phyloP scores from a whole-genome alignment of 1,140 invertebrate species.

The Tetramorium alpestre region DNA sequence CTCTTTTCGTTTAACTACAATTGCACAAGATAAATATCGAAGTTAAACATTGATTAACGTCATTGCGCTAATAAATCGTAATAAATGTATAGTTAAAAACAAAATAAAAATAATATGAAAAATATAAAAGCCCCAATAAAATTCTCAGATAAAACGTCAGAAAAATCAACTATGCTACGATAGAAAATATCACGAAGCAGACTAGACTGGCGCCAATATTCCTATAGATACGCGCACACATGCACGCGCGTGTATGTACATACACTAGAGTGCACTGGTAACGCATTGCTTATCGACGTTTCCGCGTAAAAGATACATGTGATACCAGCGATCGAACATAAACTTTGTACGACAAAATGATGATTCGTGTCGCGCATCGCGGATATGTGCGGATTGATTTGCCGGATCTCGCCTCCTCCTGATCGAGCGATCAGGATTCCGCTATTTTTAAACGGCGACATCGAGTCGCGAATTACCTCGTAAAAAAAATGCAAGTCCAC shows the following conservation, averaged over 20 bases:
- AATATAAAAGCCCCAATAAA: constrained; percentile 8
- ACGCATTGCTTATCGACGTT: constrained; percentile 55
- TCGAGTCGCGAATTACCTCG: background rate
- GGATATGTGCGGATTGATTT: background rate
- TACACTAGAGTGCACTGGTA: background rate
- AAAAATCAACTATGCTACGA: background rate
- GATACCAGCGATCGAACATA: constrained; percentile 22
- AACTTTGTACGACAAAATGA: constrained; percentile 23
- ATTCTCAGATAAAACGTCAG: background rate
- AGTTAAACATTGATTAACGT: background rate
- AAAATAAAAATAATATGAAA: background rate
- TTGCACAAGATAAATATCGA: background rate
- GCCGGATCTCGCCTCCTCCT: background rate
- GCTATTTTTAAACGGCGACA: constrained; percentile 26
- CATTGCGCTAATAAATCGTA: background rate
- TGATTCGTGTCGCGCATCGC: background rate
- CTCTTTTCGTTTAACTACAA: background rate
- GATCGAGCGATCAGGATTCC: background rate
- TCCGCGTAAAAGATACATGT: constrained; percentile 41
- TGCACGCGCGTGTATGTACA: background rate
- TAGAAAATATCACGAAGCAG: constrained; percentile 35
- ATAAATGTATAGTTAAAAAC: constrained; percentile 2
- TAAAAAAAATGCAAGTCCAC: background rate
- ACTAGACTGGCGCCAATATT: constrained; percentile 48
- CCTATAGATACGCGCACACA: background rate